Evolutionary conservation across 2,888 invertebrate species (phyloP), one percentile per base, ranked within the genome.

Genomic region (Barypeithes pellucidus): DNA sequence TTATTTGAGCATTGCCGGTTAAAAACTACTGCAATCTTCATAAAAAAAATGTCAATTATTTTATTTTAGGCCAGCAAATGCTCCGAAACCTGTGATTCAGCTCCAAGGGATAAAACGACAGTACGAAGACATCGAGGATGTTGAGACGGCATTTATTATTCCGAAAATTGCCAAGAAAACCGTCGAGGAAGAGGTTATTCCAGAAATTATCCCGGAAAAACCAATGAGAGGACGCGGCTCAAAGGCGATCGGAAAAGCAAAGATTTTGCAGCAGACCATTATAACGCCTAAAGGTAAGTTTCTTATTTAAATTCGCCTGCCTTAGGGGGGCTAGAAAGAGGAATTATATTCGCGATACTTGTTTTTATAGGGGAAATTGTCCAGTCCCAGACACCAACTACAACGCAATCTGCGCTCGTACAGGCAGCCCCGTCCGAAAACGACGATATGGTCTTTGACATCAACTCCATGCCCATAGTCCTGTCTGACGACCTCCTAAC

Each of bases 401-500:
- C 72, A 33, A 18, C 61, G 43, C 41, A 54, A 14, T 33, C 54
- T 9, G 22, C 54, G 22, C 22, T 36, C 2, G 71, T 70, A 3
- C 75, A 73, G 33, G 33, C 75, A 18, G 65, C 73, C 9, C 68
- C 29, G 41, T 5, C 33, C 8, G 78, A 76, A 57, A 47, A 74
- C 8, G 80, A 82, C 61, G 89, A 89, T 75, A 82, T 87, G 69
- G 85, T 90, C 76, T 90, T 93, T 77, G 93, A 94, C 82, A 93
- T 93, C 39, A 91, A 92, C 83, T 92, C 92, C 1, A 93, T 93
- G 92, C 93, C 93, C 0, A 91, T 93, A 75, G 92, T 93, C 3
- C 83, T 93, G 47, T 91, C 91, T 36, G 93, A 93, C 78, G 92
- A 93, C 79, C 88, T 91, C 45, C 84, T 92, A 71, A 91, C 91